Evolutionary conservation across 1,140 invertebrate genomes (phyloP), one percentile per base, ranked within the genome.

Genomic region (Venustaconcha ellipsiformis): DNA sequence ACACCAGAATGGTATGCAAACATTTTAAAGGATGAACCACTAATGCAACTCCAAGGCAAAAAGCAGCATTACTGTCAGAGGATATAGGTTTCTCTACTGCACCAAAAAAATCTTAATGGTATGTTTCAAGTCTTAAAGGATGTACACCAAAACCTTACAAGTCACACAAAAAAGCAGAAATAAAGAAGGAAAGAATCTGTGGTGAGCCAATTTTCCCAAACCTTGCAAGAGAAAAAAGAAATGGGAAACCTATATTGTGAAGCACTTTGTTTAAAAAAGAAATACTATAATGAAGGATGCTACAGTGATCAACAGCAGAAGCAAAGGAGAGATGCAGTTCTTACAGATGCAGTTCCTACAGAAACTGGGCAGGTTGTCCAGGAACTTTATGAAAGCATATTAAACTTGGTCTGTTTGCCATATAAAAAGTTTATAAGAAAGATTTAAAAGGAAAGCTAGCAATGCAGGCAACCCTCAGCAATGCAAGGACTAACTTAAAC

Each of bases 261-360:
- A n/a, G 59, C 57, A n/a, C 14, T 59, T 15, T 67, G 67, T 18
- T 64, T 69, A 20, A 17, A 64, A 4, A 60, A 55, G 26, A 74
- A 56, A 60, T 74, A 68, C 20, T 69, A 69, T 37, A 57, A n/a
- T 57, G 18, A 15, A 17, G 56, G 72, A 30, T 67, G 72, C 20
- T 15, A 67, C 4, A 76, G 64, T 58, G 60, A 76, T 37, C 37
- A 37, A 5, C 37, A 37, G 66, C 30, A 64, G 17, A 76, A 70
- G 58, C 63, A 57, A 58, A 76, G 74, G 66, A 76, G 70, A 70
- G 74, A 76, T 30, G 26, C n/a, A n/a, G n/a, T n/a, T n/a, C n/a
- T n/a, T n/a, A n/a, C n/a, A n/a, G n/a, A n/a, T n/a, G n/a, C 18
- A 13, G 17, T 76, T 23, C 23, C 37, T 20, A 64, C 70, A 70